These are phyloP conservation scores for Eilema depressum DNA, from an alignment of 2,888 invertebrate genomes.

Conservation along the genomic window DNA sequence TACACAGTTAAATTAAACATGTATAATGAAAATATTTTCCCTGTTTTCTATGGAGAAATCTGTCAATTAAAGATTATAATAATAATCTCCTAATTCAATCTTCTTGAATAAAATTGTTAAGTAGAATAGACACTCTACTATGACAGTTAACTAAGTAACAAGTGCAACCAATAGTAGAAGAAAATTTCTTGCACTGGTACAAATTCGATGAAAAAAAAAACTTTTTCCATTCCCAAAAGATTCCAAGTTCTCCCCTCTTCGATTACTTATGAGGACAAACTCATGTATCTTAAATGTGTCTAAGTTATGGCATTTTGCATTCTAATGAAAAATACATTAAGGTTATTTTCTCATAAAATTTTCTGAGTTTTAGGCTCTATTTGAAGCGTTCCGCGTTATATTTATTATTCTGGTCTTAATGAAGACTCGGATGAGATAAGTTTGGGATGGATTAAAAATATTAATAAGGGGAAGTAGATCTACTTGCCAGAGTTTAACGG, in stretches of 20 bases:
- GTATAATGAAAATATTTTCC: no score
- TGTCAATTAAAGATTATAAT: no score
- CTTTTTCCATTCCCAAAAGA: conserved; percentile 49
- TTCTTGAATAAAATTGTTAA: no score
- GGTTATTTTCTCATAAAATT: neutral
- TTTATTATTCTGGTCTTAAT: neutral
- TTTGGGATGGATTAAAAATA: neutral
- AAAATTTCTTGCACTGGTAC: neutral
- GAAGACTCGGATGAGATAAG: neutral
- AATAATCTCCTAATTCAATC: no score
- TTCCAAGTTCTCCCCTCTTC: conserved; percentile 32
- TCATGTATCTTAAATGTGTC: conserved; percentile 44
- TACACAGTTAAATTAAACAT: no score
- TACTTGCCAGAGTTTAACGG: neutral
- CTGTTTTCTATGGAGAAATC: no score
- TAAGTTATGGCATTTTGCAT: conserved; percentile 32
- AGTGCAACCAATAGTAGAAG: conserved; percentile 5
- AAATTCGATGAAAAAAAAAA: conserved; percentile 40
- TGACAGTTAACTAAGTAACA: no score
- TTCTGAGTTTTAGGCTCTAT: neutral
- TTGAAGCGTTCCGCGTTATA: neutral
- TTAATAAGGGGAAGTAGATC: neutral
- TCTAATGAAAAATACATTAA: conserved; percentile 15
- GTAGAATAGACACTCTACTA: no score
- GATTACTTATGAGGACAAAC: conserved; percentile 31